phyloP scores from a whole-genome alignment of 2,888 invertebrate species.

The Oligia latruncula region DNA sequence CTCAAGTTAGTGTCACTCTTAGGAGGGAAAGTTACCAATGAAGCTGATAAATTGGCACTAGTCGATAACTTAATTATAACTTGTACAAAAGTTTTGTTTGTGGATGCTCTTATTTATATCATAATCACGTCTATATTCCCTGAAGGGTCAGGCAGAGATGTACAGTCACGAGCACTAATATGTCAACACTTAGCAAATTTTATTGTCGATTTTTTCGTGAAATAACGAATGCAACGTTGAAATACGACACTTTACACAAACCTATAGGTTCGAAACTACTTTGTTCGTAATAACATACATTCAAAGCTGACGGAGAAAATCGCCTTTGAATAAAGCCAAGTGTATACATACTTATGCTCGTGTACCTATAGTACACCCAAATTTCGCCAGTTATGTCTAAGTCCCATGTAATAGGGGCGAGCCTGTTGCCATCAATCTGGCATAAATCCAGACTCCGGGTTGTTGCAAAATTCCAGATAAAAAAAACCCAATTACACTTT shows the following conservation, averaged over 20 bases:
- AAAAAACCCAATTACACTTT: too few species aligned
- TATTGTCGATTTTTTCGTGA: too few species aligned
- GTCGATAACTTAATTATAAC: conserved; percentile 66
- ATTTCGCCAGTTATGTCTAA: not conserved
- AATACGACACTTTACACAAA: too few species aligned
- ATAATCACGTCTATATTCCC: not conserved
- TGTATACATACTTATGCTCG: too few species aligned
- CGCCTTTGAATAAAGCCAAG: too few species aligned
- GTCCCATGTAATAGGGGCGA: not conserved
- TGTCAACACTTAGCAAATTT: too few species aligned
- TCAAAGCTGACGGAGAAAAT: too few species aligned
- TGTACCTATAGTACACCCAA: not conserved
- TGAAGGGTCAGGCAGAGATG: not conserved
- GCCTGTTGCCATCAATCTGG: not conserved
- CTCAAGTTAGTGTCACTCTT: conserved; percentile 51
- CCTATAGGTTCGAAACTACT: too few species aligned
- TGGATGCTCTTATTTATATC: conserved; percentile 7
- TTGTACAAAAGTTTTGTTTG: conserved; percentile 55
- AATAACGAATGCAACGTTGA: too few species aligned
- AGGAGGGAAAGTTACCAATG: conserved; percentile 52
- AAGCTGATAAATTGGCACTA: conserved; percentile 50
- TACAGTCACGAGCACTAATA: too few species aligned
- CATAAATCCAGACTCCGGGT: not conserved
- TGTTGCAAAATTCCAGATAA: too few species aligned
- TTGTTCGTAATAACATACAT: too few species aligned